These are phyloP conservation scores for Micrasema minimum DNA, from an alignment of 1,140 invertebrate species.

Conservation along the genomic window DNA sequence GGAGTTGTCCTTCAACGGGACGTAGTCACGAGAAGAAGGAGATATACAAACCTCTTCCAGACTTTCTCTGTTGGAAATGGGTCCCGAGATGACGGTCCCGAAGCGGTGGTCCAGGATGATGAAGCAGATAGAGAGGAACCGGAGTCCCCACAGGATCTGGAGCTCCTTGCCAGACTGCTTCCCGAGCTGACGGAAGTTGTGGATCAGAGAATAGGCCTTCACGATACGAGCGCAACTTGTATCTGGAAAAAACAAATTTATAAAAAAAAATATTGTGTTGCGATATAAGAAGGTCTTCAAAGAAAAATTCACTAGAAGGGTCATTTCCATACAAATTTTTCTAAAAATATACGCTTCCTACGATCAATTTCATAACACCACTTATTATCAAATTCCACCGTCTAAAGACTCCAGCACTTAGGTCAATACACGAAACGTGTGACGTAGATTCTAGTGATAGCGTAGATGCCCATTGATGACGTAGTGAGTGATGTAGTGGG, in stretches of 20 bases:
- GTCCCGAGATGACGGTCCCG: constrained; percentile 64
- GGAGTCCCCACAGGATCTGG: constrained; percentile 65
- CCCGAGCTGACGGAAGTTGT: constrained; percentile 18
- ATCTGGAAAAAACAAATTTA: constrained; percentile 12
- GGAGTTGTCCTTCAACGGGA: too few species aligned
- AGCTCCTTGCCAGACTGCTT: constrained; percentile 54
- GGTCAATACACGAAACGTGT: too few species aligned
- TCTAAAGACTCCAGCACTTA: too few species aligned
- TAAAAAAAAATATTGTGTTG: neutral
- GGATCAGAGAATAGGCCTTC: constrained; percentile 17
- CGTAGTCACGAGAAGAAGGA: too few species aligned
- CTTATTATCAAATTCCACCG: too few species aligned
- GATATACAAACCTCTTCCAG: constrained; percentile 65
- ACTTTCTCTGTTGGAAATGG: constrained; percentile 66
- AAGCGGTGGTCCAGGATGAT: constrained; percentile 66
- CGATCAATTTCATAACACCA: too few species aligned
- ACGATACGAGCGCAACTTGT: constrained; percentile 4
- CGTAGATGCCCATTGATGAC: too few species aligned
- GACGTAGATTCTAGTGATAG: too few species aligned
- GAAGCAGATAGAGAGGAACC: constrained; percentile 65
- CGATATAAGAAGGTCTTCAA: neutral
- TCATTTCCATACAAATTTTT: too few species aligned
- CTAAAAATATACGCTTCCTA: too few species aligned
- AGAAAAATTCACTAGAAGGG: too few species aligned
- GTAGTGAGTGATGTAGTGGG: too few species aligned